Conservation (phyloP, 2,888 invertebrate species). For the Leistus spinibarbis region DNA sequence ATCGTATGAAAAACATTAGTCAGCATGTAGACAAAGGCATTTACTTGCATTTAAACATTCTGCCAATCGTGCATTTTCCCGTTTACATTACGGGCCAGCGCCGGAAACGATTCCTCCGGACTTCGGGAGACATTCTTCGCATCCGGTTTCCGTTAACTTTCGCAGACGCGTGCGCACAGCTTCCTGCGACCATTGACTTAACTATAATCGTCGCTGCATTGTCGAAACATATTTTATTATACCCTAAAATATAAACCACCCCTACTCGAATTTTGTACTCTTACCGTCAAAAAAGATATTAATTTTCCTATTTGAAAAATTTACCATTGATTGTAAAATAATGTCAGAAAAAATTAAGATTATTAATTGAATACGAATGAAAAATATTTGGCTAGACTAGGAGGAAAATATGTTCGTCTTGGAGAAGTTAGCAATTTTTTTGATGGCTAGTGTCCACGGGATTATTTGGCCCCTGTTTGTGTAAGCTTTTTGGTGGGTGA, state of each 20-base stretch:
- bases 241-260: background rate
- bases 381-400: too few relatives aligned
- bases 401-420: too few relatives aligned
- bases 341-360: background rate
- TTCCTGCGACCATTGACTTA: conserved; percentile 54
- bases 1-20: background rate
- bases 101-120: conserved; percentile 37
- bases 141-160: conserved; percentile 41
- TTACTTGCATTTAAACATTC: background rate
- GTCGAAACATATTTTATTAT: conserved; percentile 15
- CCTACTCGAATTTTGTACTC: background rate
- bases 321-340: background rate
- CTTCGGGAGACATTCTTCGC: conserved; percentile 39
- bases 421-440: background rate
- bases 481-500: background rate
- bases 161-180: conserved; percentile 47
- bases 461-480: background rate
- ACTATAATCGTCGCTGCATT: conserved; percentile 50
- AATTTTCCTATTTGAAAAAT: background rate
- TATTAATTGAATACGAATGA: background rate
- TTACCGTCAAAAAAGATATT: background rate
- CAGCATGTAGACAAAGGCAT: background rate
- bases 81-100: background rate
- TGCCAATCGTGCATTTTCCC: background rate
- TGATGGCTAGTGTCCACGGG: background rate